Evolutionary conservation across 1,140 invertebrate species (phyloP).

Genomic region (Pseudomyrmex cubaensis): DNA sequence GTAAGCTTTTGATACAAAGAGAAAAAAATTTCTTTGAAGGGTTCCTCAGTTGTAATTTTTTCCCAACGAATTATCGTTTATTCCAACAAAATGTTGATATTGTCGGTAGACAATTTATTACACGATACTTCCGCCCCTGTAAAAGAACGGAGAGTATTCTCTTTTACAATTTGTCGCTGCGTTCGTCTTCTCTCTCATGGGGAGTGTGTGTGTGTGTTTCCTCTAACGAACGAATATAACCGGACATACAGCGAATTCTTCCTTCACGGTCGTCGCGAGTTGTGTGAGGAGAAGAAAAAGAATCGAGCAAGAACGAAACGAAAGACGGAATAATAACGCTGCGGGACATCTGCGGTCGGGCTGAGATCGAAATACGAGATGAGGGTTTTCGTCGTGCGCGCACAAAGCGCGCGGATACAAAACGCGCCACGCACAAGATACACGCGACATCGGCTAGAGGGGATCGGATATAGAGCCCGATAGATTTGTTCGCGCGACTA

Average conservation of each 20-base stretch:
- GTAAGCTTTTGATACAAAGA: not conserved
- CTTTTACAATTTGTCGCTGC: not conserved
- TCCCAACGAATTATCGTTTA: not conserved
- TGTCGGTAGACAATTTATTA: not conserved
- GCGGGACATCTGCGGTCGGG: slow-evolving; percentile 72
- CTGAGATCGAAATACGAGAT: slow-evolving; percentile 73
- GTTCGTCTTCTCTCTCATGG: not conserved
- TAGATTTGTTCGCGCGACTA: slow-evolving; percentile 64
- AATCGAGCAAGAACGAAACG: slow-evolving; percentile 39
- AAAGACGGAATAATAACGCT: slow-evolving; percentile 69
- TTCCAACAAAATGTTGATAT: not conserved
- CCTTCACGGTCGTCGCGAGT: slow-evolving; percentile 46
- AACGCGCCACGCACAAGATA: slow-evolving; percentile 43
- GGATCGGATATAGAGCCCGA: slow-evolving; percentile 48
- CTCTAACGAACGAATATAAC: slow-evolving; percentile 39
- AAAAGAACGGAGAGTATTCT: not conserved
- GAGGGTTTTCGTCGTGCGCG: slow-evolving; percentile 51
- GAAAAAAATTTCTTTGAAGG: no score
- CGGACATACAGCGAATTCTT: slow-evolving; percentile 8
- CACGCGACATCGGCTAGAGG: slow-evolving; percentile 38
- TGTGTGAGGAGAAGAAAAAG: slow-evolving; percentile 41
- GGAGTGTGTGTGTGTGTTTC: not conserved
- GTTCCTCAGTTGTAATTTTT: not conserved
- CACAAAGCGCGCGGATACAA: slow-evolving; percentile 66
- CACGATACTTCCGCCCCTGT: not conserved